phyloP scores from a whole-genome alignment of 2,888 invertebrate species.

The Xylota segnis region DNA sequence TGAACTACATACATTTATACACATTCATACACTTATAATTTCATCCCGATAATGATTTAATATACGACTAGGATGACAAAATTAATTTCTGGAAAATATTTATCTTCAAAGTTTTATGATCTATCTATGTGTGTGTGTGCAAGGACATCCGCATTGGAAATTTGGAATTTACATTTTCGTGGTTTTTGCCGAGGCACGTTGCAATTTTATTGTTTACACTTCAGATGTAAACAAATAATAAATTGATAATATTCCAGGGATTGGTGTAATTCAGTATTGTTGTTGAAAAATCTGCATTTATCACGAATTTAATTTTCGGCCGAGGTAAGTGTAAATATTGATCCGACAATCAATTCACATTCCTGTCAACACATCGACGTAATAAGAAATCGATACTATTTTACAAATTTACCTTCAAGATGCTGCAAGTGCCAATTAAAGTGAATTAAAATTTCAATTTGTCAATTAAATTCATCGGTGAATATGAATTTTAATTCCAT shows the following conservation, averaged over 20 bases:
- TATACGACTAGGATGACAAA: neutral
- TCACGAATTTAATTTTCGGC: conserved; percentile 57
- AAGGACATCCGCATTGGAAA: neutral
- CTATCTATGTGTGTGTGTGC: neutral
- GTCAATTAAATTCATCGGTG: conserved; percentile 58
- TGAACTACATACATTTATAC: neutral
- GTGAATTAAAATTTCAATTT: conserved; percentile 59
- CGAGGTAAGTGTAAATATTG: conserved; percentile 31
- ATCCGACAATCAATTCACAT: neutral
- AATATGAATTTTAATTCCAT: conserved; percentile 66
- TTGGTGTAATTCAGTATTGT: conserved; percentile 17
- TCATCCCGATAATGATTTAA: conserved; percentile 15
- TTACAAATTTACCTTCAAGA: conserved; percentile 4
- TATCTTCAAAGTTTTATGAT: conserved; percentile 8
- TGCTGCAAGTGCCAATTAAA: conserved; percentile 33
- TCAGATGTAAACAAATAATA: conserved; percentile 41
- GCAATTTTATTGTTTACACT: conserved; percentile 68
- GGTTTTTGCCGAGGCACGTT: conserved; percentile 59
- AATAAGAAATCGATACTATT: neutral
- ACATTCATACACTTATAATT: neutral
- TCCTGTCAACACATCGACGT: neutral
- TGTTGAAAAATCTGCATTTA: conserved; percentile 29
- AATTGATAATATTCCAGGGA: conserved; percentile 32
- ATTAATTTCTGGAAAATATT: conserved; percentile 30
- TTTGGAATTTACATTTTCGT: conserved; percentile 36